Percentiles rank a stretch among this genome's conserved stretches.
Conservation (phyloP, 2,113 vertebrate genomes). For the Tyto alba region DNA sequence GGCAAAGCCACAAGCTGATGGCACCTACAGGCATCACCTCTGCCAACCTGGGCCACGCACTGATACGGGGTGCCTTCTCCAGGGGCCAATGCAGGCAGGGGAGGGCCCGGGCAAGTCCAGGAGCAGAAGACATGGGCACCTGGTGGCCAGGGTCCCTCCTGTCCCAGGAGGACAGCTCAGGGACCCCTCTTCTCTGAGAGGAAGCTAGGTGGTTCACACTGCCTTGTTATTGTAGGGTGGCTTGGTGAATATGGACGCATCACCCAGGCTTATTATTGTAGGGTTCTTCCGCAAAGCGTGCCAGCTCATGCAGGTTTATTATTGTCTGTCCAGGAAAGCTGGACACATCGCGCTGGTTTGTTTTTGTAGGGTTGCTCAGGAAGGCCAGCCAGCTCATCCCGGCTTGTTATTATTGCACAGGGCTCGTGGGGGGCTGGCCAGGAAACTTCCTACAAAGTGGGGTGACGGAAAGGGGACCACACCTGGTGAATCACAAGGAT, state of each 20-base stretch:
- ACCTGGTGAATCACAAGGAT: constrained; percentile 66
- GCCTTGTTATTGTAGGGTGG: background rate
- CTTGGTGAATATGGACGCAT: background rate
- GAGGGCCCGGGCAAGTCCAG: background rate
- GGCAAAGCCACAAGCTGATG: background rate
- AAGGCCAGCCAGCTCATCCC: constrained; percentile 47
- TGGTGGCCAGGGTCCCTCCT: background rate
- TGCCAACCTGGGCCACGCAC: background rate
- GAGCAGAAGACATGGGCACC: background rate
- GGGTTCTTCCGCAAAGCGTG: background rate
- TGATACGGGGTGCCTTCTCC: background rate
- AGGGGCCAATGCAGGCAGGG: background rate
- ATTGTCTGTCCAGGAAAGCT: constrained; percentile 49
- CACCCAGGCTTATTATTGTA: constrained; percentile 14
- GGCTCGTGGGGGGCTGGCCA: constrained; percentile 3
- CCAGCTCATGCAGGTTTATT: constrained; percentile 52
- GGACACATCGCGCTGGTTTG: constrained; percentile 1
- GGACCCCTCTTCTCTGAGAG: background rate
- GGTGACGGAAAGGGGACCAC: constrained; percentile 56
- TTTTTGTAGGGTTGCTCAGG: constrained; percentile 50
- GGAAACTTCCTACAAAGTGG: constrained; percentile 54
- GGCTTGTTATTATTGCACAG: constrained; percentile 28
- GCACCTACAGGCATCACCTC: background rate
- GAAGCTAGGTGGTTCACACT: background rate
- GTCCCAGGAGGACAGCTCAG: background rate